phyloP scores from a whole-genome alignment of 2,888 invertebrate species.

The Sthenelais limicola region DNA sequence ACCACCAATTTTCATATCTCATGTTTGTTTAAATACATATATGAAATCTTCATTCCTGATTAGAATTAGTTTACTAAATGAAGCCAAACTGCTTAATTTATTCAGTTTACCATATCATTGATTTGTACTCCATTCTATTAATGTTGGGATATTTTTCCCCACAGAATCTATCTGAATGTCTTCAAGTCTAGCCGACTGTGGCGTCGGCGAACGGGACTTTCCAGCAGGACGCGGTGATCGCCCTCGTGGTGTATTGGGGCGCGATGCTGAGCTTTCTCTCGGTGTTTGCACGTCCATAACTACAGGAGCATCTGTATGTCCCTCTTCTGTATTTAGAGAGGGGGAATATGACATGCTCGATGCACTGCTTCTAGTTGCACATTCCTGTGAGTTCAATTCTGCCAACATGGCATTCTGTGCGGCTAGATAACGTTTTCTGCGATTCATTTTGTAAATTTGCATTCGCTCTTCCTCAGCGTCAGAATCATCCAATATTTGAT shows the following conservation, averaged over 20 bases:
- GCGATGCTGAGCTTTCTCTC: too few relatives aligned
- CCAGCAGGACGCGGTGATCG: too few relatives aligned
- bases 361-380: neutral
- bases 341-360: slow-evolving; percentile 18
- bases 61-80: too few relatives aligned
- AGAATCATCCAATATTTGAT: slow-evolving; percentile 56
- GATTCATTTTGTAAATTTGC: slow-evolving; percentile 65
- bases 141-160: neutral
- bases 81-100: too few relatives aligned
- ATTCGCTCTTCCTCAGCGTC: slow-evolving; percentile 63
- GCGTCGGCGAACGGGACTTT: slow-evolving; percentile 4
- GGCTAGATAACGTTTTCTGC: slow-evolving; percentile 67
- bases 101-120: too few relatives aligned
- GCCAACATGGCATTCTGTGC: slow-evolving; percentile 51
- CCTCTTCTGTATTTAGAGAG: neutral
- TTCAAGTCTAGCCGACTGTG: neutral
- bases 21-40: too few relatives aligned
- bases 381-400: neutral
- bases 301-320: neutral
- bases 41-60: too few relatives aligned
- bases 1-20: too few relatives aligned
- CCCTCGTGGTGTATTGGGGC: too few relatives aligned
- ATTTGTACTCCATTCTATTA: neutral
- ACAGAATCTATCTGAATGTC: slow-evolving; percentile 16
- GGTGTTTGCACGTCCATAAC: too few relatives aligned